Evolutionary conservation across 2,888 invertebrate genomes (phyloP).

Genomic region (Belgica antarctica): DNA sequence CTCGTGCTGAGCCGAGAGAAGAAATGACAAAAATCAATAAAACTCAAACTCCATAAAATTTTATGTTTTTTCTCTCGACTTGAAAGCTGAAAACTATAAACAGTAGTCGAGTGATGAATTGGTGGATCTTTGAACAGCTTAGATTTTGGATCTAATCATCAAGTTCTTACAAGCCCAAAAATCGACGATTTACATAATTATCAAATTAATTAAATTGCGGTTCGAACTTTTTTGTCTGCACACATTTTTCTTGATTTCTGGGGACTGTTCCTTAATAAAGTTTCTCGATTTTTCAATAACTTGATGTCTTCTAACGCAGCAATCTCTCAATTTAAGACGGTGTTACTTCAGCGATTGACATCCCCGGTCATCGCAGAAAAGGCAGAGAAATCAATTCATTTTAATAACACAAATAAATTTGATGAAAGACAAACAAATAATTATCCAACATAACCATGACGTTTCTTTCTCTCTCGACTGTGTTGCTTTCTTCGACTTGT

Average conservation of each 20-base stretch:
- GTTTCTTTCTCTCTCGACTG: conserved; percentile 1
- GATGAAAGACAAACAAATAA: conserved; percentile 17
- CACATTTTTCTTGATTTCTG: too few species aligned
- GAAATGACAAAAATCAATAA: not conserved
- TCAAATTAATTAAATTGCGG: not conserved
- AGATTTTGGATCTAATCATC: not conserved
- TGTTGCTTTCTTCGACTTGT: conserved; percentile 37
- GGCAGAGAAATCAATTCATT: conserved; percentile 8
- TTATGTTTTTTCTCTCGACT: not conserved
- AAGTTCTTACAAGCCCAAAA: not conserved
- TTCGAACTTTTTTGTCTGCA: not conserved
- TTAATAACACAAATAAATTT: not conserved
- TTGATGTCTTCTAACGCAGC: too few species aligned
- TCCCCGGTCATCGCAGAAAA: conserved; percentile 15
- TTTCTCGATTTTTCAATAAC: too few species aligned
- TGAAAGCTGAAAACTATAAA: not conserved
- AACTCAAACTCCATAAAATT: conserved; percentile 9
- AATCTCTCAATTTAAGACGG: not conserved
- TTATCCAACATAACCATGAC: conserved; percentile 28
- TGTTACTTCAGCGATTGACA: too few species aligned
- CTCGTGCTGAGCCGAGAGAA: too few species aligned
- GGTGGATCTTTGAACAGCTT: not conserved
- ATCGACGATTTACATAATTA: conserved; percentile 14
- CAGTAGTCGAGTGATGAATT: conserved; percentile 19
- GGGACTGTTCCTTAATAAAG: too few species aligned